These are phyloP conservation scores for Luffia ferchaultella DNA, from an alignment of 2,888 invertebrate species.

Conservation along the genomic window DNA sequence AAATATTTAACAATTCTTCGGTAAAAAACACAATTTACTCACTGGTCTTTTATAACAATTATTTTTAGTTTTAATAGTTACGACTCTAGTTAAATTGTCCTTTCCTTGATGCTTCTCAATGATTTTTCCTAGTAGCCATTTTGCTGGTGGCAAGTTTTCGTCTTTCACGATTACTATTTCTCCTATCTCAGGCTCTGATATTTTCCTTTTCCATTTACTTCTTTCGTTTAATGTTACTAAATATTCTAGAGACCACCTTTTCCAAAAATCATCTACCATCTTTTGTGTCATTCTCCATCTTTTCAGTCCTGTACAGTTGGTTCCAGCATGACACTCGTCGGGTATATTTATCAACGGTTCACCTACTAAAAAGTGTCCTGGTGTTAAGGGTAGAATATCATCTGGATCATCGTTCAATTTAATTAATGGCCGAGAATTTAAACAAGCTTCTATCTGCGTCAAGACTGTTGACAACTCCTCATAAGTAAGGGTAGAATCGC, in stretches of 20 bases:
- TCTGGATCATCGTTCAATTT: slow-evolving; percentile 11
- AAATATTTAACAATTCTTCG: no score
- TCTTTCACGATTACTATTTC: slow-evolving; percentile 15
- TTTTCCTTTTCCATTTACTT: slow-evolving; percentile 7
- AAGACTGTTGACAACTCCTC: slow-evolving; percentile 15
- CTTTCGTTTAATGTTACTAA: slow-evolving; percentile 11
- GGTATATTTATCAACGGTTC: slow-evolving; percentile 14
- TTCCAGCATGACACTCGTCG: slow-evolving; percentile 13
- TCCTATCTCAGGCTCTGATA: slow-evolving; percentile 11
- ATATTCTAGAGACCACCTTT: slow-evolving; percentile 18
- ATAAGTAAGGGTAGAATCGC: slow-evolving; percentile 11
- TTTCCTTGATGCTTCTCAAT: background rate
- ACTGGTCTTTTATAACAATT: background rate
- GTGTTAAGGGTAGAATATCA: slow-evolving; percentile 16
- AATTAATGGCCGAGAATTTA: slow-evolving; percentile 15
- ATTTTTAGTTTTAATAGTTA: background rate
- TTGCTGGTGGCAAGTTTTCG: slow-evolving; percentile 13
- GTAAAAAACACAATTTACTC: background rate
- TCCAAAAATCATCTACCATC: slow-evolving; percentile 18
- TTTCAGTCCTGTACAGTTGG: slow-evolving; percentile 7
- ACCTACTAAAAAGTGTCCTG: slow-evolving; percentile 16
- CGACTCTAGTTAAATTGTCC: background rate
- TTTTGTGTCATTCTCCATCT: slow-evolving; percentile 17
- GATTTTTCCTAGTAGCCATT: slow-evolving; percentile 13
- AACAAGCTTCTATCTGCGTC: slow-evolving; percentile 15